Evolutionary conservation across 2,888 invertebrate genomes (phyloP).

Genomic region (Rhamphomyia laevipes): DNA sequence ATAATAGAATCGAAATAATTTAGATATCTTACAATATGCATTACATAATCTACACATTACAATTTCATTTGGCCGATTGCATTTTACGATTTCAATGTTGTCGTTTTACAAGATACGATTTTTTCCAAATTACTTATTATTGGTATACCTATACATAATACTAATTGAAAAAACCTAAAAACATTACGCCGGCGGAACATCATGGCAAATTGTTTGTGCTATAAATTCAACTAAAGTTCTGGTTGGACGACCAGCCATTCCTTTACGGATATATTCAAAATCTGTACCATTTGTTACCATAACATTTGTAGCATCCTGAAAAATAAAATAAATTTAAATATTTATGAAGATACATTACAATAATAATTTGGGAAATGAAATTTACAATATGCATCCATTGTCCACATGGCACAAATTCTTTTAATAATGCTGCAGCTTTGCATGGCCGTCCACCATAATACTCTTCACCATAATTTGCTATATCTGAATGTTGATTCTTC

Average conservation of each 20-base stretch:
- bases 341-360: no score
- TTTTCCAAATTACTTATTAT: no score
- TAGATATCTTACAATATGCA: slow-evolving; percentile 50
- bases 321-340: not conserved
- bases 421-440: slow-evolving; percentile 61
- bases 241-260: slow-evolving; percentile 69
- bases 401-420: slow-evolving; percentile 49
- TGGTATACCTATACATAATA: no score
- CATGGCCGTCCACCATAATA: slow-evolving; percentile 44
- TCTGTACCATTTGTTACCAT: slow-evolving; percentile 54
- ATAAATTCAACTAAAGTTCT: slow-evolving; percentile 61
- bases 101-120: no score
- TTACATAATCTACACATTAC: slow-evolving; percentile 58
- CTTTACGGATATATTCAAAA: slow-evolving; percentile 47
- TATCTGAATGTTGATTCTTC: slow-evolving; percentile 2
- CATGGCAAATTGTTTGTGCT: slow-evolving; percentile 40
- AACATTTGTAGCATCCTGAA: slow-evolving; percentile 57
- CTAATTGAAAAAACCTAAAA: no score
- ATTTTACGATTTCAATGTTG: slow-evolving; percentile 30
- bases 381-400: slow-evolving; percentile 59
- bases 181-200: no score
- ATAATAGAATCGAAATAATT: not conserved
- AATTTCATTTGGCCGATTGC: no score
- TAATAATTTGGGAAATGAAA: no score
- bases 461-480: slow-evolving; percentile 36